Base-by-base conservation (phyloP, 1,140 invertebrate genomes). In the Marisa cornuarietis region DNA sequence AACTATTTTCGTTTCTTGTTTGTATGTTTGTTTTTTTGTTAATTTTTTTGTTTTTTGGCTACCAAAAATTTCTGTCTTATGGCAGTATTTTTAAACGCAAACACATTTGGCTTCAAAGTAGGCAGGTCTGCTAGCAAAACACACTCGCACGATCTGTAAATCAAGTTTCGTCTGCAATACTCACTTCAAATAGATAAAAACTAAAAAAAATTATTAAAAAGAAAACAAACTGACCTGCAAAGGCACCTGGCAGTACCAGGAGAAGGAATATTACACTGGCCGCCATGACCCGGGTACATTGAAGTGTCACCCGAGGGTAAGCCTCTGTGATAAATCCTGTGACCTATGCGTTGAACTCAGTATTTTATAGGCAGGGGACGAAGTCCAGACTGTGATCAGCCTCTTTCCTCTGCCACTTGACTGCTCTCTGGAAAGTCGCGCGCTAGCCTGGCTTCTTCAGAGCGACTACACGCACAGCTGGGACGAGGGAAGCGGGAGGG, bases 261-360 rank as follows among this genome's bases (percentile, higher is more conserved):
- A 76, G 75, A 61, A 76, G 22, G n/a, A 76, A n/a, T 16, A 76
- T 31, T 22, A 31, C 75, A 76, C 61, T 76, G 75, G 75, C 75
- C 61, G 13, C 62, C 75, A 75, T 75, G 20, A 42, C 51, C 20
- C 22, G 16, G 51, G 7, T 63, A 76, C 42, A 16, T 18, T 31
- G 24, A 10, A 8, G 8, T 20, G 54, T 58, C 20, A 61, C 13
- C 49, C 54, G 54, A 58, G 54, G 54, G 54, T 58, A 58, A 58
- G 54, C 54, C 54, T 54, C 52, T 14, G 11, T 1, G 54, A 58
- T 58, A 58, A 18, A 58, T 58, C 54, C 54, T 74, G 51, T 74
- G 49, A 74, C 72, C n/a, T 31, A 22, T 58, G n/a, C 13, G 26
- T 14, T 26, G 31, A 61, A 22, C 31, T 9, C 14, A 31, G 16